Percentiles rank a stretch among this genome's conserved stretches.
Conservation (phyloP, 2,888 invertebrate genomes). For the Microdon myrmicae region DNA sequence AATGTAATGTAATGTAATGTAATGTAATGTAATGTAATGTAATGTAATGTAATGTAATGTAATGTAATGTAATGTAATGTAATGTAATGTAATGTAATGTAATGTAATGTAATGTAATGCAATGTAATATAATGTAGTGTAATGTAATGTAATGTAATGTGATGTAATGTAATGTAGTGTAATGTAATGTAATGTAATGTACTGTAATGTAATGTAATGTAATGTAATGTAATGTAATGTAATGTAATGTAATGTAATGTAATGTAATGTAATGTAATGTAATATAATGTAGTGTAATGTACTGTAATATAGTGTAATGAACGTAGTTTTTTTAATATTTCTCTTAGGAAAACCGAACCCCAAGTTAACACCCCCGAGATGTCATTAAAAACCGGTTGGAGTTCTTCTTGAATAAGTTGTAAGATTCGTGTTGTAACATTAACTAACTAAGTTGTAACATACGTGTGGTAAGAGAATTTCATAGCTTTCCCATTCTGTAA, state of each 20-base stretch:
- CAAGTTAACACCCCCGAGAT: no score
- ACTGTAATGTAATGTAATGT: constrained; percentile 13
- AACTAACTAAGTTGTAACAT: no score
- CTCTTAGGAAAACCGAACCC: no score
- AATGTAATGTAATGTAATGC: constrained; percentile 15
- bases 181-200: constrained; percentile 2
- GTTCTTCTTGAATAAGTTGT: no score
- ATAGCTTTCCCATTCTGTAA: no score
- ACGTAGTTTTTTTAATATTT: no score
- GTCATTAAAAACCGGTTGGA: no score
- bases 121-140: constrained; percentile 14
- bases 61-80: constrained; percentile 15
- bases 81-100: constrained; percentile 12
- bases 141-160: constrained; percentile 10
- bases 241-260: constrained; percentile 2
- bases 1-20: constrained; percentile 57
- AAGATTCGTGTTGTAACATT: no score
- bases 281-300: no score
- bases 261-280: constrained; percentile 1
- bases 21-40: constrained; percentile 15
- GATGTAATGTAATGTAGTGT: constrained; percentile 4
- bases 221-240: constrained; percentile 7
- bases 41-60: constrained; percentile 13
- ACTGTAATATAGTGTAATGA: no score
- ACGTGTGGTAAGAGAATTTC: no score